Evolutionary conservation across 2,797 vertebrate genomes (phyloP).

Genomic region (Fundulus diaphanus): DNA sequence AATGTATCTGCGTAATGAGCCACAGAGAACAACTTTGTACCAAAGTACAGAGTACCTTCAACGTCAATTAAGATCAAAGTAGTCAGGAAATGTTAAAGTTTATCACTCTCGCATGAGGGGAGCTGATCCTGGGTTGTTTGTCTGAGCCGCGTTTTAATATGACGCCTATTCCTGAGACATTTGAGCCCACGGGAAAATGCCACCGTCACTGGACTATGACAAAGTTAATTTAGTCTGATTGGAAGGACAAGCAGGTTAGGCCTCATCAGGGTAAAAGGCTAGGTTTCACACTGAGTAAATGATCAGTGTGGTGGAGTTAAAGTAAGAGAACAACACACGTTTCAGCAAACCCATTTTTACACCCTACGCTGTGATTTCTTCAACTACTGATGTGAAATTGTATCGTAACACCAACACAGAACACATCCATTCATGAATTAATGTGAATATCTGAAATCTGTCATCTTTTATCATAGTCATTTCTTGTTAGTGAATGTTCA

Average conservation of each 20-base stretch:
- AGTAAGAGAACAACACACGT: background rate
- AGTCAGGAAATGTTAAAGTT: conserved; percentile 56
- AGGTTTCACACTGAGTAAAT: conserved; percentile 13
- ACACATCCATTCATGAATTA: background rate
- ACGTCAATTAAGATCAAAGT: conserved; percentile 54
- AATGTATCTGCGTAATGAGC: conserved; percentile 46
- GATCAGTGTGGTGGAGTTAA: conserved; percentile 4
- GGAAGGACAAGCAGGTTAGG: conserved; percentile 30
- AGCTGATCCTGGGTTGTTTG: conserved; percentile 11
- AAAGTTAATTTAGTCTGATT: conserved; percentile 24
- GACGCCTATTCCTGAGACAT: conserved; percentile 1
- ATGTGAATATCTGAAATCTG: background rate
- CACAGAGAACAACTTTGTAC: conserved; percentile 26
- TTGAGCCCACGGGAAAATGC: conserved; percentile 18
- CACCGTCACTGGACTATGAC: conserved; percentile 27
- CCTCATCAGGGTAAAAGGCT: conserved; percentile 14
- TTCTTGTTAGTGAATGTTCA: background rate
- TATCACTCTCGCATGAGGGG: conserved; percentile 30
- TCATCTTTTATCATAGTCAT: background rate
- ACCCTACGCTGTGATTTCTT: background rate
- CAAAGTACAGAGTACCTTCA: conserved; percentile 7
- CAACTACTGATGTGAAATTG: background rate
- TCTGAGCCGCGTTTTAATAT: conserved; percentile 32
- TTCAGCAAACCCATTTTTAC: background rate
- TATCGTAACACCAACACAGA: too few species aligned